phyloP scores from a whole-genome alignment of 2,888 invertebrate species.

The Diarsia dahlii region DNA sequence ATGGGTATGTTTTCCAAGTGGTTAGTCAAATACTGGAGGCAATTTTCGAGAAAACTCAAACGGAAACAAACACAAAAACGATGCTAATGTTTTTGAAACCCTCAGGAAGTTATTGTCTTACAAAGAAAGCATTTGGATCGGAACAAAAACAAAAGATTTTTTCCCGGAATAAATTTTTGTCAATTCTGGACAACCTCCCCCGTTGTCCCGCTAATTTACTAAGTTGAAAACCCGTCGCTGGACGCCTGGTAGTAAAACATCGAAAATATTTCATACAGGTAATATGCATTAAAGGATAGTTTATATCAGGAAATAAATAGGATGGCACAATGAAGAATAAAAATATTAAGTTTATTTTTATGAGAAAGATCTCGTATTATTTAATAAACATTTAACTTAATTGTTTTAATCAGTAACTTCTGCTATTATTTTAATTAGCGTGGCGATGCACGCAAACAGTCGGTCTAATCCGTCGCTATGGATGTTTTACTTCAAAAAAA shows the following conservation, averaged over 20 bases:
- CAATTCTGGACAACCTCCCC: slow-evolving; percentile 15
- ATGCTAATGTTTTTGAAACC: slow-evolving; percentile 1
- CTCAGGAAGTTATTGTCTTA: slow-evolving; percentile 4
- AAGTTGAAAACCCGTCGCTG: neutral
- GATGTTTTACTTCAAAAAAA: neutral
- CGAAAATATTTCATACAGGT: no score
- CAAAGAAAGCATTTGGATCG: slow-evolving; percentile 1
- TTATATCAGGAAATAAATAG: no score
- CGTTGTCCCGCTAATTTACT: slow-evolving; percentile 34
- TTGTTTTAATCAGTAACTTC: no score
- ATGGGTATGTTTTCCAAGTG: slow-evolving; percentile 1
- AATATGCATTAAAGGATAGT: no score
- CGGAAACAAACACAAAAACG: slow-evolving; percentile 11
- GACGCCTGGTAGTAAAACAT: no score
- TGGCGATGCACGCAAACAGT: no score
- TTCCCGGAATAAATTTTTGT: slow-evolving; percentile 42
- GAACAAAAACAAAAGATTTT: slow-evolving; percentile 9
- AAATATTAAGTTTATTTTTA: no score
- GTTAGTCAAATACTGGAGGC: neutral
- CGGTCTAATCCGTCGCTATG: no score
- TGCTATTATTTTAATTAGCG: no score
- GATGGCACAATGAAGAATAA: no score
- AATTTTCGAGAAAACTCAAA: neutral
- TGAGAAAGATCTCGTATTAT: no score
- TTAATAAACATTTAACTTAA: no score